A percentile compares a stretch with the other conserved stretches of the same genome.
Conservation (phyloP, 2,113 vertebrate species). For the Peromyscus californicus region DNA sequence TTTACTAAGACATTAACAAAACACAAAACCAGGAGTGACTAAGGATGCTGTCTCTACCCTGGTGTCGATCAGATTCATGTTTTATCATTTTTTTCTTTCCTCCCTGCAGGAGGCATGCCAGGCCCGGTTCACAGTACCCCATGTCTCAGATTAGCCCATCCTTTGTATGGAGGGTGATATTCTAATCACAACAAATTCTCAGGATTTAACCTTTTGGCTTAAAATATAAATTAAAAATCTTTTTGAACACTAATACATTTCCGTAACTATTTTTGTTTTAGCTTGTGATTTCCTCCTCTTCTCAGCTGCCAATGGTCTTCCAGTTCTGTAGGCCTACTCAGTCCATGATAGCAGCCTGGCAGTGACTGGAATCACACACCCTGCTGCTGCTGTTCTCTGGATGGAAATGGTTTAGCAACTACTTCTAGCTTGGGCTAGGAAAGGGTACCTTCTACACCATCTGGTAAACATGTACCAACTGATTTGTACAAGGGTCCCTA, state of each 20-base stretch:
- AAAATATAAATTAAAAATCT: neutral
- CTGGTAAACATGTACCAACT: constrained; percentile 17
- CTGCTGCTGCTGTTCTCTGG: neutral
- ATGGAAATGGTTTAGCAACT: neutral
- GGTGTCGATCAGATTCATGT: neutral
- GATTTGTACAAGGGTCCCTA: neutral
- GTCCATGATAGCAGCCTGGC: neutral
- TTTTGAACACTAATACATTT: neutral
- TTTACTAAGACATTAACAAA: neutral
- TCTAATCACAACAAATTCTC: neutral
- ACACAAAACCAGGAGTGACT: neutral
- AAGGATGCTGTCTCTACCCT: neutral
- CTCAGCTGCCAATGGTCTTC: neutral
- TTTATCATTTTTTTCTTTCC: constrained; percentile 21
- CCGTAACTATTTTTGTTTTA: neutral
- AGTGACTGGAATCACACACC: neutral
- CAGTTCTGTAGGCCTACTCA: neutral
- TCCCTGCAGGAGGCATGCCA: neutral
- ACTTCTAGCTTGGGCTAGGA: neutral
- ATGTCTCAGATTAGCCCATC: neutral
- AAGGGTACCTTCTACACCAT: neutral
- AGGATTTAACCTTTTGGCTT: neutral
- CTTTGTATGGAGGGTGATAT: neutral
- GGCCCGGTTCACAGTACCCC: neutral
- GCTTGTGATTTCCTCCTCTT: neutral